Base-by-base conservation (phyloP, 92 coral and sea anemone species). In the Diadumene lineata region DNA sequence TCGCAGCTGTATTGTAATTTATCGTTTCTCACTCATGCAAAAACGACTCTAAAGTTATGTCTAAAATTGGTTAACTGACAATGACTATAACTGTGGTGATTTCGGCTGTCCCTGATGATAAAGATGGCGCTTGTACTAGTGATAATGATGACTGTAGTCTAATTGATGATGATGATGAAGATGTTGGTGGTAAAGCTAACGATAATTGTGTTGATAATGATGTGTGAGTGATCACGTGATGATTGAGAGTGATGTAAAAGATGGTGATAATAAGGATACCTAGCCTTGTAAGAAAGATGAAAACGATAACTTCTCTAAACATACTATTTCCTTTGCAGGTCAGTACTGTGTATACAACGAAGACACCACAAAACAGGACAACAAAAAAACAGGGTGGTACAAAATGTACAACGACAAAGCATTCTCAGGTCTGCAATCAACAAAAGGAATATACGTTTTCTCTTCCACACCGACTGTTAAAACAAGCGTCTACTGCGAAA, bases 311-410 rank as follows among this genome's bases (percentile, higher is more conserved):
- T 4, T 4, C 48, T 38, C 48, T 38, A 6, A 38, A 4, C 48
- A 38, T 38, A 38, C 48, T 38, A 6, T 38, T 6, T 38, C 48
- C 13, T 38, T 6, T 38, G 7, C 19, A 83, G 88, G 88, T 31
- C 51, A 79, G 43, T 84, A 84, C 70, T 84, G 88, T 21, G 65
- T 84, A 0, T 84, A 84, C 72, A 78, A 50, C 67, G 50, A 66
- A 11, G 29, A 62, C 7, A 13, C 0, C 16, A 70, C 74, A 18
- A 48, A 32, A 24, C 84, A 79, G 16, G 6, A n/a, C 7, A 70
- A 56, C 31, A 15, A 77, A 69, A 15, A 53, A 16, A 4, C 4
- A 0, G 77, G 66, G 8, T 22, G 50, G 31, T 51, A 55, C 11
- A 56, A 34, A 57, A 72, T 72, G 77, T 11, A 31, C 31, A 44